Percentiles rank a stretch among this genome's conserved stretches.
Conservation (phyloP, 1,140 invertebrate genomes). For the Lycorma delicatula region DNA sequence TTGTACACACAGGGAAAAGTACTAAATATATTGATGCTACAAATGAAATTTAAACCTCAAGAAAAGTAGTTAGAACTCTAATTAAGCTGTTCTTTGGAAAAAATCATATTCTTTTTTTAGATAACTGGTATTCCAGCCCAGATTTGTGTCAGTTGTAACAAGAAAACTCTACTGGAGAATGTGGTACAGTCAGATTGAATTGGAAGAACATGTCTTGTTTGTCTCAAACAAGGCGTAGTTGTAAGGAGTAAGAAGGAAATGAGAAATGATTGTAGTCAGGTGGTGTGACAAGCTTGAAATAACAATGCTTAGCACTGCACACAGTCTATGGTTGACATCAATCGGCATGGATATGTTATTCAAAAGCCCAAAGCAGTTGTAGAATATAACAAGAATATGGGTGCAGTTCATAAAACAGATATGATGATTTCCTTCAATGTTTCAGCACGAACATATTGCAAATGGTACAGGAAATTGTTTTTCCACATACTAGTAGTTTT, state of each 20-base stretch:
- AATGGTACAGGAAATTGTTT: too few relatives aligned
- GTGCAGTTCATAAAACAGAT: not conserved
- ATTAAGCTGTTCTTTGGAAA: not conserved
- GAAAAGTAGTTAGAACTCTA: not conserved
- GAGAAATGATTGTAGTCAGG: not conserved
- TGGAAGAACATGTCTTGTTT: not conserved
- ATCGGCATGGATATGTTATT: too few relatives aligned
- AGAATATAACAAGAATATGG: not conserved
- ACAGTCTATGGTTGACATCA: conserved; percentile 5
- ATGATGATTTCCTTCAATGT: not conserved
- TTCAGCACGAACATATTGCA: too few relatives aligned
- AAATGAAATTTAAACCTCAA: not conserved
- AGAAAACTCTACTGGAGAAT: not conserved
- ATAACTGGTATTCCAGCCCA: too few relatives aligned
- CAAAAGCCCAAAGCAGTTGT: too few relatives aligned
- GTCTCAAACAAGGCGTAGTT: not conserved
- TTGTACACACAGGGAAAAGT: too few relatives aligned
- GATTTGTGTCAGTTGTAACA: not conserved
- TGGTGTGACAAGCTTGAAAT: conserved; percentile 1
- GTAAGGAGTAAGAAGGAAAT: not conserved
- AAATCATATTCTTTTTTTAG: not conserved
- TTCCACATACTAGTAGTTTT: too few relatives aligned
- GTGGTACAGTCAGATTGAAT: not conserved
- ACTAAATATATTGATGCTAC: too few relatives aligned
- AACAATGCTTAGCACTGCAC: not conserved